phyloP scores from a whole-genome alignment of 2,888 invertebrate species.

The Hemistola chrysoprasaria region DNA sequence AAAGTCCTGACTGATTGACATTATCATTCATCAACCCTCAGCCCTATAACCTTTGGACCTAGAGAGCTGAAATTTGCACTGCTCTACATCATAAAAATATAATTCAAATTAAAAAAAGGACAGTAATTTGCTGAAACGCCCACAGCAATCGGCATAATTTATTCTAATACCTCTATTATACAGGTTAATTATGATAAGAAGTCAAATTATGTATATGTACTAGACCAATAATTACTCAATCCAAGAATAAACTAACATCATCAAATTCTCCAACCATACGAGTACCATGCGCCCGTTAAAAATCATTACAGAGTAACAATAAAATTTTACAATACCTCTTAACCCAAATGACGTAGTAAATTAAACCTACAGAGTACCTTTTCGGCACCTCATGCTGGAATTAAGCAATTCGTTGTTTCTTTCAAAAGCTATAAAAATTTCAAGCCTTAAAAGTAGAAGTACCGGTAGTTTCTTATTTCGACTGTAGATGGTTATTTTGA shows the following conservation, averaged over 20 bases:
- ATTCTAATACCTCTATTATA: too few species aligned
- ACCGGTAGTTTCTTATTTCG: not conserved
- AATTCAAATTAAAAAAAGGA: too few species aligned
- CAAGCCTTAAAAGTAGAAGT: slow-evolving; percentile 37
- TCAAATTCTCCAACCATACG: slow-evolving; percentile 13
- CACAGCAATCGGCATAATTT: too few species aligned
- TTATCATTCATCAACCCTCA: too few species aligned
- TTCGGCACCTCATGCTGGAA: slow-evolving; percentile 30
- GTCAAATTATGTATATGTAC: not conserved
- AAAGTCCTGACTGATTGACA: too few species aligned
- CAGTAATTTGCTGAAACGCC: too few species aligned
- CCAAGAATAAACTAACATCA: slow-evolving; percentile 26
- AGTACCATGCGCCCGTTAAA: slow-evolving; percentile 29
- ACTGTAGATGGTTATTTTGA: slow-evolving; percentile 7
- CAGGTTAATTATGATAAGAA: too few species aligned
- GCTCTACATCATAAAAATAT: too few species aligned
- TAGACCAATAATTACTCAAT: slow-evolving; percentile 7
- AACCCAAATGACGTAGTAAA: slow-evolving; percentile 36
- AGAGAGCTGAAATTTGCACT: too few species aligned
- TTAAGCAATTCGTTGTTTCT: slow-evolving; percentile 39
- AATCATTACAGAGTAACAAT: slow-evolving; percentile 37
- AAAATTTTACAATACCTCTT: slow-evolving; percentile 46
- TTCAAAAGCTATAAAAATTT: slow-evolving; percentile 29
- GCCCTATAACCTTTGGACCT: too few species aligned
- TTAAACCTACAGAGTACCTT: slow-evolving; percentile 26